These are phyloP conservation scores for Luperina testacea DNA, from an alignment of 2,888 invertebrate genomes.

Conservation along the genomic window DNA sequence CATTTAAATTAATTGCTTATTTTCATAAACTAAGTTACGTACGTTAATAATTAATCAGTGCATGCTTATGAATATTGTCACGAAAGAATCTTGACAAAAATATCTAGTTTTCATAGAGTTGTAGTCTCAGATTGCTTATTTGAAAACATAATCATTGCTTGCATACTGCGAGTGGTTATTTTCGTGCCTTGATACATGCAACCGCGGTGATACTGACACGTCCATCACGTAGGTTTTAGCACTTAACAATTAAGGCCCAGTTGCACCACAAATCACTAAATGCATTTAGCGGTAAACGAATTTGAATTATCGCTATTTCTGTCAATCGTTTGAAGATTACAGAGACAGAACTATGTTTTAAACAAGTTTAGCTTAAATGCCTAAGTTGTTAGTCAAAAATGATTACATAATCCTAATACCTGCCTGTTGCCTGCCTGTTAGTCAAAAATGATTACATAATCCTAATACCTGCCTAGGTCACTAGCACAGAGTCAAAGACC, in stretches of 20 bases:
- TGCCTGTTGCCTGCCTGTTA: no score
- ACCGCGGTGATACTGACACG: neutral
- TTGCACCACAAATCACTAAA: neutral
- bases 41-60: constrained; percentile 45
- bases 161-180: neutral
- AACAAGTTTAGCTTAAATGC: neutral
- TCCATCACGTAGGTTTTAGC: no score
- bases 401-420: neutral
- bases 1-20: constrained; percentile 63
- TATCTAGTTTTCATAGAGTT: neutral
- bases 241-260: no score
- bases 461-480: neutral
- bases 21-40: constrained; percentile 45
- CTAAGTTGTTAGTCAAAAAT: neutral
- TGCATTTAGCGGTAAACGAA: neutral
- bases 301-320: neutral
- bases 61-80: constrained; percentile 38
- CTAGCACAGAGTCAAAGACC: neutral
- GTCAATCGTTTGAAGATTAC: neutral
- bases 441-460: neutral
- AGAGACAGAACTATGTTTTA: neutral
- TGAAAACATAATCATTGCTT: neutral
- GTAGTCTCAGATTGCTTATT: neutral
- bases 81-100: neutral
- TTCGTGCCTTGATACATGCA: neutral